Percentiles rank a stretch among this genome's conserved stretches.
Evolutionary conservation across 2,888 invertebrate species (phyloP).

Genomic region (Schizotus pectinicornis): DNA sequence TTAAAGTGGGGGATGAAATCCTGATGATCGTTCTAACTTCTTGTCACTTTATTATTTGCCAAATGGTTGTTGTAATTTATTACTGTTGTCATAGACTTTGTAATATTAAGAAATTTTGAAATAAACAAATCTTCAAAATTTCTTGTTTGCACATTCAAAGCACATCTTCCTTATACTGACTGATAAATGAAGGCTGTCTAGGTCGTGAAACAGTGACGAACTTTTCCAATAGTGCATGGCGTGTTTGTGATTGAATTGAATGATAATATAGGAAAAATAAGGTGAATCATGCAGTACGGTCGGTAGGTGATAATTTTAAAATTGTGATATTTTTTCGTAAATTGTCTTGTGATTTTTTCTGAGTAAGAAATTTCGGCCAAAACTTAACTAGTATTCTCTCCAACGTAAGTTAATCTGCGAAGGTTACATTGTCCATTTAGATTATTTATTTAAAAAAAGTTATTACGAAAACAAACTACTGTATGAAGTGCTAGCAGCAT

Average conservation of each 20-base stretch:
- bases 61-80: conserved; percentile 47
- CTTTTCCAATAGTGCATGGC: not conserved
- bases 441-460: too few relatives aligned
- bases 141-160: conserved; percentile 1
- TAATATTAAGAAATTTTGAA: conserved; percentile 41
- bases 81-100: conserved; percentile 45
- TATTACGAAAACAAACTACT: too few relatives aligned
- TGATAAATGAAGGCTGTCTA: not conserved
- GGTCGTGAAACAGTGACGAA: not conserved
- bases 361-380: too few relatives aligned
- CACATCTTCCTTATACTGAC: not conserved
- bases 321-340: too few relatives aligned
- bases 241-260: not conserved
- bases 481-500: too few relatives aligned
- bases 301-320: not conserved
- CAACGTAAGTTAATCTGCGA: too few relatives aligned
- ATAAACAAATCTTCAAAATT: conserved; percentile 29
- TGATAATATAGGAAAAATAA: not conserved
- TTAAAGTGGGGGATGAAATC: conserved; percentile 18
- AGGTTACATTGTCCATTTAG: too few relatives aligned
- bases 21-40: conserved; percentile 37
- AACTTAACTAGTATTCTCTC: too few relatives aligned
- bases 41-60: conserved; percentile 33
- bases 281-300: not conserved
- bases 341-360: too few relatives aligned